Evolutionary conservation across 2,113 vertebrate species (phyloP).

Genomic region (Caloenas nicobarica): DNA sequence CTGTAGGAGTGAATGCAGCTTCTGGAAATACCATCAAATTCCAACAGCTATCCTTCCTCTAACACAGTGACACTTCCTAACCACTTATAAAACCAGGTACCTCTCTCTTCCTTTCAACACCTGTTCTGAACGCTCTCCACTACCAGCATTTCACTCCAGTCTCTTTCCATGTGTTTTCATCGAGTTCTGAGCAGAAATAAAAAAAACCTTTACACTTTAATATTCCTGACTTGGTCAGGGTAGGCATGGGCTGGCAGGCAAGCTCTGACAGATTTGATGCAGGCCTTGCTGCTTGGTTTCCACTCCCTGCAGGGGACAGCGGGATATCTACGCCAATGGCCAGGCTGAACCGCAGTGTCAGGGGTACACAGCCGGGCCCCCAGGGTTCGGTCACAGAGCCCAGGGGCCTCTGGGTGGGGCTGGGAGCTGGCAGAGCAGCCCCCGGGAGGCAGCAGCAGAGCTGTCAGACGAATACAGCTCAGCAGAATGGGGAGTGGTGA

Average conservation of each 20-base stretch:
- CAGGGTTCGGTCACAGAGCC: accelerated
- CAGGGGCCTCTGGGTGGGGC: not conserved
- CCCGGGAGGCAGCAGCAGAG: not conserved
- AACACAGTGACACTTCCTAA: not conserved
- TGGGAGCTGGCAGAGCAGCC: not conserved
- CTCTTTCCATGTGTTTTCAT: not conserved
- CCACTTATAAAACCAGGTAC: not conserved
- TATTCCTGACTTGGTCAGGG: not conserved
- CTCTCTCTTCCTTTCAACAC: not conserved
- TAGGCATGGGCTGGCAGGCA: accelerated
- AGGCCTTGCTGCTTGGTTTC: not conserved
- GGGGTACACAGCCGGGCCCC: not conserved
- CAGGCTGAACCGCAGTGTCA: not conserved
- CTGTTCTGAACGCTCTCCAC: not conserved
- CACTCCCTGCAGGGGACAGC: not conserved
- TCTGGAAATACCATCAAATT: not conserved
- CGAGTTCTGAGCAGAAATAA: not conserved
- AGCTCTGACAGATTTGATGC: not conserved
- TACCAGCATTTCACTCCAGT: not conserved
- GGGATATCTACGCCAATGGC: not conserved
- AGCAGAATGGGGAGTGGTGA: accelerated
- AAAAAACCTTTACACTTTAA: not conserved
- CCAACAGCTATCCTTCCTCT: not conserved
- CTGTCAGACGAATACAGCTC: not conserved
- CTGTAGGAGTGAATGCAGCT: not conserved